Percentiles rank a stretch among this genome's conserved stretches.
Conservation (phyloP, 1,140 invertebrate species). For the Piezodorus guildinii region DNA sequence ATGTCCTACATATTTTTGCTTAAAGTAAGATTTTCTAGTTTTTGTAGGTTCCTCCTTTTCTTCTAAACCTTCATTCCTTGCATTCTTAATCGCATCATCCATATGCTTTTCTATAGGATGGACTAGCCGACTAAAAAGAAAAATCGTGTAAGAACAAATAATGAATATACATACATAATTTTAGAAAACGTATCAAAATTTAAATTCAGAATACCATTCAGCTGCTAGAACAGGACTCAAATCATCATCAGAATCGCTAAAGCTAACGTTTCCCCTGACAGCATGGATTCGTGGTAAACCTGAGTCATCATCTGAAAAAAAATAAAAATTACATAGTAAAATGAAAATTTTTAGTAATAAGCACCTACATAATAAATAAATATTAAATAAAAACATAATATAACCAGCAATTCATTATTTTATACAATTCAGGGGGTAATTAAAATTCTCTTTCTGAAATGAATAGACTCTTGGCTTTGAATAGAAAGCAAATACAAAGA, state of each 20-base stretch:
- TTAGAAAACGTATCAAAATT: not conserved
- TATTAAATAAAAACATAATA: too few relatives aligned
- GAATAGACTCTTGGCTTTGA: too few relatives aligned
- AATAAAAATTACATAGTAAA: not conserved
- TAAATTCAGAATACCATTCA: conserved; percentile 19
- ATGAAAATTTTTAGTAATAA: too few relatives aligned
- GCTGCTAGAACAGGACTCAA: conserved; percentile 26
- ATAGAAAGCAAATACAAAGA: too few relatives aligned
- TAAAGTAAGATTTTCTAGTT: conserved; percentile 22
- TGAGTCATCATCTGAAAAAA: conserved; percentile 25
- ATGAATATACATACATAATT: not conserved
- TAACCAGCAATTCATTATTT: too few relatives aligned
- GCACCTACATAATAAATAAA: too few relatives aligned
- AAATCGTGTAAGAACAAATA: not conserved
- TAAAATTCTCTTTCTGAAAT: too few relatives aligned
- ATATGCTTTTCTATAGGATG: conserved; percentile 34
- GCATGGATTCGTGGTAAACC: too few relatives aligned
- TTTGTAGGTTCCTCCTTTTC: not conserved
- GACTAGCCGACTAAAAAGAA: conserved; percentile 29
- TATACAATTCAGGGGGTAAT: too few relatives aligned
- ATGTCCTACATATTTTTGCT: conserved; percentile 64
- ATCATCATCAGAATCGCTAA: conserved; percentile 38
- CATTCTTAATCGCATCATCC: conserved; percentile 33
- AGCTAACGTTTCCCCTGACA: conserved; percentile 31
- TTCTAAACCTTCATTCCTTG: conserved; percentile 21